Base-by-base conservation (phyloP, 2,797 vertebrate genomes). In the Microctenopoma stevenorrisi region DNA sequence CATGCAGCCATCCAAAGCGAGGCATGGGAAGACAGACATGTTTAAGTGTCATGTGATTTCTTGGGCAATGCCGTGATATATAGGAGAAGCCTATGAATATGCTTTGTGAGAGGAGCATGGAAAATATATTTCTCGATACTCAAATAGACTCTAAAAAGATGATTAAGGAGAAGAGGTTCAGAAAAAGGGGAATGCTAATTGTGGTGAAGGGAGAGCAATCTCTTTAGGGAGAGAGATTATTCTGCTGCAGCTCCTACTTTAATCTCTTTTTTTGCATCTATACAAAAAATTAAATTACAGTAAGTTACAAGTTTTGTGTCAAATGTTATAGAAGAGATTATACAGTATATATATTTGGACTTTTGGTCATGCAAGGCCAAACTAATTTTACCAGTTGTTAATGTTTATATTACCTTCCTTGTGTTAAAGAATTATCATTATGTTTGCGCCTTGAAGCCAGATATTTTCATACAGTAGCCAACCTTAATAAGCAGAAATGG, bases 1-100 rank as follows among this genome's bases (percentile, higher is more conserved):
- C 47, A 79, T 14, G 66, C 84, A 86, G 74, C 62, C 86, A 88
- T 81, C 64, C 81, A 75, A 65, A 68, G 49, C 76, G 46, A 79
- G 47, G 46, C 52, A 4, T 64, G 67, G 49, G 64, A 75, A 64
- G 74, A 63, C 60, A 64, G 75, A 63, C 58, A 76, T 69, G 55
- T 78, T 64, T 66, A 72, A 22, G 33, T 54, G 42, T 76, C 44
- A 35, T 25, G 26, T 47, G 47, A 55, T 67, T 74, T 79, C 52
- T 7, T 64, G 18, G 40, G 47, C 42, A 30, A 57, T 22, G 22
- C 22, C 2, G 28, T 50, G 50, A 72, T 58, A 59, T 47, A 68
- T 7, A 5, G 38, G 13, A 4, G 12, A 33, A 30, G 2, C 46
- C 35, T 33, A 4, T 55, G 51, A 61, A 25, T 62, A 18, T 7